Percentiles rank a stretch among this genome's conserved stretches.
These are phyloP conservation scores for Thamnophis elegans DNA, from an alignment of 2,797 vertebrate species.

Conservation along the genomic window DNA sequence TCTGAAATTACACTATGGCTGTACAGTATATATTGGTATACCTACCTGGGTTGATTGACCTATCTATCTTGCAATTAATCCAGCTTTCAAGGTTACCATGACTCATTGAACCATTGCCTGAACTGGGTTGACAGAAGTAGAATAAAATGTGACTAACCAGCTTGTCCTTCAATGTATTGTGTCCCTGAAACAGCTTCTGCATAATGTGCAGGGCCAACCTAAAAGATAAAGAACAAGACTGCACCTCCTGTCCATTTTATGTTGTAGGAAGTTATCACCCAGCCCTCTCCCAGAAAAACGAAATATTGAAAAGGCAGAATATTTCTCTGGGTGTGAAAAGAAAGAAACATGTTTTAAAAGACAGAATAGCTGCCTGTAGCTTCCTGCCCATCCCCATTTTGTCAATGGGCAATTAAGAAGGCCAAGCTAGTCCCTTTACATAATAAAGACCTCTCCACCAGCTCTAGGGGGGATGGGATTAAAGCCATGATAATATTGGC, in stretches of 20 bases:
- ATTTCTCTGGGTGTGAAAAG: no score
- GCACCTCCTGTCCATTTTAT: not conserved
- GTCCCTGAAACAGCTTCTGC: not conserved
- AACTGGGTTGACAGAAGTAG: not conserved
- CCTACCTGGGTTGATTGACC: not conserved
- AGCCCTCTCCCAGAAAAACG: no score
- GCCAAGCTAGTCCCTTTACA: no score
- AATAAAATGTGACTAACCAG: not conserved
- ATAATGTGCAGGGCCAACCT: not conserved
- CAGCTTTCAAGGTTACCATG: not conserved
- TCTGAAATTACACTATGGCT: not conserved
- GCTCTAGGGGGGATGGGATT: no score
- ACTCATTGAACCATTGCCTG: not conserved
- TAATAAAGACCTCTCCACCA: no score
- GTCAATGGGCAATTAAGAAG: no score
- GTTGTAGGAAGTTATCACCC: no score
- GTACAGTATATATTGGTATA: not conserved
- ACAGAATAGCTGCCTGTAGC: no score
- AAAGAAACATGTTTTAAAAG: no score
- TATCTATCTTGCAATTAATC: not conserved
- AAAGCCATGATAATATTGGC: no score
- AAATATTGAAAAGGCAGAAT: no score
- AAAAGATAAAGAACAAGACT: not conserved
- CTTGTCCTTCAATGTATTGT: not conserved
- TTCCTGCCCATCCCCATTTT: no score